A percentile compares a stretch with the other conserved stretches of the same genome.
Conservation (phyloP, 2,113 vertebrate genomes). For the Motacilla tschutschensis region DNA sequence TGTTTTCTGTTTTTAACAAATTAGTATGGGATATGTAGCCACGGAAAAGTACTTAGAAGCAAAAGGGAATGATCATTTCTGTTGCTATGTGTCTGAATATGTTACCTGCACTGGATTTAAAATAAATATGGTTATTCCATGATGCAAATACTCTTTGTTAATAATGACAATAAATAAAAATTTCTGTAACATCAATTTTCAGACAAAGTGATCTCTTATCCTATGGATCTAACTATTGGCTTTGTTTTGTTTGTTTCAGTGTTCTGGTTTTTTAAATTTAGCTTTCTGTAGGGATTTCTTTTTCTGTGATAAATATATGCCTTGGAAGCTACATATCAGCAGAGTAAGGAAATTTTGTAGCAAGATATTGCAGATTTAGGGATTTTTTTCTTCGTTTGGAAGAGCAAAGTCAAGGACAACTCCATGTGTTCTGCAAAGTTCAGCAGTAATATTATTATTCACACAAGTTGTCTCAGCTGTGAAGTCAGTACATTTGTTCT, state of each 20-base stretch:
- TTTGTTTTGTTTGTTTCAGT: background rate
- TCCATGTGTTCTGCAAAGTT: conserved; percentile 44
- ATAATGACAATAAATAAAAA: background rate
- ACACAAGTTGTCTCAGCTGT: conserved; percentile 42
- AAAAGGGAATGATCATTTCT: background rate
- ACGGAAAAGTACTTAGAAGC: background rate
- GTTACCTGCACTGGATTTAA: background rate
- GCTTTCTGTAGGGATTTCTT: background rate
- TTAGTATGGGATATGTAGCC: background rate
- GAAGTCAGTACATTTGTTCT: conserved; percentile 56
- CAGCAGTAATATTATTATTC: conserved; percentile 61
- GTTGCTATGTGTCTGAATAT: background rate
- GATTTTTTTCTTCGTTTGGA: background rate
- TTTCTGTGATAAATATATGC: background rate
- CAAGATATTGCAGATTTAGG: background rate
- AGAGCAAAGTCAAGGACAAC: conserved; percentile 54
- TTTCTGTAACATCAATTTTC: background rate
- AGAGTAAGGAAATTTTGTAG: background rate
- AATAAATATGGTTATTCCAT: background rate
- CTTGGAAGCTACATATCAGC: background rate
- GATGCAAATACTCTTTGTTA: background rate
- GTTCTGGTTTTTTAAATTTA: background rate
- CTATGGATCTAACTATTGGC: background rate
- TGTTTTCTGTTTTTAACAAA: background rate
- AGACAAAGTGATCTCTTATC: background rate